A percentile compares a stretch with the other conserved stretches of the same genome.
Evolutionary conservation across 2,113 vertebrate genomes (phyloP).

Genomic region (Kryptolebias marmoratus): DNA sequence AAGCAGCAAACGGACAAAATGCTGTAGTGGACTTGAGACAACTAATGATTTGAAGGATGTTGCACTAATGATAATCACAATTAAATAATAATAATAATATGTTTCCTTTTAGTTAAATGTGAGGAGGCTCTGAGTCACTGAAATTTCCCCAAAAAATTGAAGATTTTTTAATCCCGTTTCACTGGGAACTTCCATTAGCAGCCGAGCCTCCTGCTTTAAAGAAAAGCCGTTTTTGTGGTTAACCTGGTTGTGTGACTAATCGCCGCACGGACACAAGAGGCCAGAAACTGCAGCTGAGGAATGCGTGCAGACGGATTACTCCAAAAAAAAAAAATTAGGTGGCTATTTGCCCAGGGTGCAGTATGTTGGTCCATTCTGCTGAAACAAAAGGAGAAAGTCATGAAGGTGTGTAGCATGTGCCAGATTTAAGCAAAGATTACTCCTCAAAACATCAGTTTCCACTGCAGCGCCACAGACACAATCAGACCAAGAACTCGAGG

Average conservation of each 20-base stretch:
- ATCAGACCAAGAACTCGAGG: background rate
- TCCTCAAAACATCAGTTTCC: background rate
- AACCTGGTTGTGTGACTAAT: background rate
- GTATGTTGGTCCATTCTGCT: no score
- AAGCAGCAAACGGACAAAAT: slow-evolving; percentile 15
- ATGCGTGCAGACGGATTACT: background rate
- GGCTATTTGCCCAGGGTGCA: background rate
- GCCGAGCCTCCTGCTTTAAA: background rate
- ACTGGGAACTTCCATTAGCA: no score
- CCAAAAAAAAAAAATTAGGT: background rate
- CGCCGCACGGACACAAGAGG: no score
- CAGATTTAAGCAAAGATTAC: background rate
- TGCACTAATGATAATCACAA: background rate
- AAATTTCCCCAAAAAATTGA: background rate
- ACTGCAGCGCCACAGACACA: background rate
- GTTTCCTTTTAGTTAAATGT: background rate
- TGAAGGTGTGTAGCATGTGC: background rate
- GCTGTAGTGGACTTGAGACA: slow-evolving; percentile 3
- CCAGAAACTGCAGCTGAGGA: background rate
- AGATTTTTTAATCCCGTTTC: background rate
- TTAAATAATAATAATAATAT: no score
- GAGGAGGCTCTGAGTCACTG: background rate
- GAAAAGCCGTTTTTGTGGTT: background rate
- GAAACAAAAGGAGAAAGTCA: no score
- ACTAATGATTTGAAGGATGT: slow-evolving; percentile 1